Base-by-base conservation (phyloP, 2,113 vertebrate species). In the Sylvilagus bachmani region DNA sequence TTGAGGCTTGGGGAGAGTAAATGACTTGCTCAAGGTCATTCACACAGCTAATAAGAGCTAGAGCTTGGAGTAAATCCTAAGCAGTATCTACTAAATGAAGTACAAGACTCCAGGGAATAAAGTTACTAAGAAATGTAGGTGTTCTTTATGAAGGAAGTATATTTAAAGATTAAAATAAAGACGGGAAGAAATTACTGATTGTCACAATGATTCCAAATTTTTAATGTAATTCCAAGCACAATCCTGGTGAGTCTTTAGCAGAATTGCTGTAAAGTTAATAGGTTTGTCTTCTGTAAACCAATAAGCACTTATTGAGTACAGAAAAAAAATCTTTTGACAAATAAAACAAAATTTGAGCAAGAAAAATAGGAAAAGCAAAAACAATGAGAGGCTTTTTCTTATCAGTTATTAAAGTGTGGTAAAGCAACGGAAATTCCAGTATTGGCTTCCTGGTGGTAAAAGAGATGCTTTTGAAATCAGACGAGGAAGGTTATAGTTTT, bases 201-300 rank as follows among this genome's bases (percentile, higher is more conserved):
- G 77, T 12, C 25, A 62, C 33, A 33, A 51, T 77, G 70, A 61
- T 95, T 95, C 75, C 51, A 82, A 53, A 69, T 70, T 83, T 84
- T 88, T 88, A 88, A 53, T 88, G n/a, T 83, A 53, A 53, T 83
- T 95, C 31, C 29, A 83, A 70, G 84, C 38, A 83, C 51, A 83
- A 62, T 62, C 31, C 11, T 25, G 33, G 9, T 31, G 78, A 88
- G 53, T 83, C n/a, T 82, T 74, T 75, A 51, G 78, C 80, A 88
- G 51, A 92, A 64, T 92, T 87, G 77, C 27, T 92, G 5, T 62
- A 29, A 81, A 86, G 24, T 91, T 91, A 86, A 75, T 95, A 67
- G 82, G 31, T 69, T 22, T 83, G 21, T 27, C 27, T 69, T 33
- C 7, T 29, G 61, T 88, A 91, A 74, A 58, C 74, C n/a, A 33